phyloP scores from a whole-genome alignment of 2,113 vertebrate species.

The Oryzias javanicus region DNA sequence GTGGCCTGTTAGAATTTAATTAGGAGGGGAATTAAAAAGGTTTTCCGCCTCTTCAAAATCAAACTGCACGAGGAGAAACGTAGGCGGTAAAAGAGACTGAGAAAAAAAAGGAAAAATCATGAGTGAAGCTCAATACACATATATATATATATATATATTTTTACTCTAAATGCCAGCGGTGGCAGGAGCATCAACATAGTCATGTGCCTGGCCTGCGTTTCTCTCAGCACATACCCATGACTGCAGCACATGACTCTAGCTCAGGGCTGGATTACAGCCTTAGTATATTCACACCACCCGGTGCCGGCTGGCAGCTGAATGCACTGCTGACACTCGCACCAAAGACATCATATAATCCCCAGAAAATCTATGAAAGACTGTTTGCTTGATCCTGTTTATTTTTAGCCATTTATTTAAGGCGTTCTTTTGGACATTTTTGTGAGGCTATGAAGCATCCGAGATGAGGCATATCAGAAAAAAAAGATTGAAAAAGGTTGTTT shows the following conservation, averaged over 20 bases:
- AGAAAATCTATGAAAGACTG: neutral
- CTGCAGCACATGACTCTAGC: constrained; percentile 73
- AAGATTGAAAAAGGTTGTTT: neutral
- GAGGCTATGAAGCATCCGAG: neutral
- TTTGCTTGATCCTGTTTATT: neutral
- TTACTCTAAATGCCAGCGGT: constrained; percentile 40
- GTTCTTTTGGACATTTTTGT: neutral
- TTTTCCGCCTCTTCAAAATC: neutral
- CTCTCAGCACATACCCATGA: constrained; percentile 73
- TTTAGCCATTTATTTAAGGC: neutral
- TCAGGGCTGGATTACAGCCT: constrained; percentile 65
- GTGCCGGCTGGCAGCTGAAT: constrained; percentile 47
- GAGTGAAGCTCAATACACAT: neutral
- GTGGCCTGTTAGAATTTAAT: neutral
- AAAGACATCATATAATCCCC: constrained; percentile 3
- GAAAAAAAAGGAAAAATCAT: neutral
- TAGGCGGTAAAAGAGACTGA: neutral
- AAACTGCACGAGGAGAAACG: neutral
- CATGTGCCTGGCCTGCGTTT: constrained; percentile 64
- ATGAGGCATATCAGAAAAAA: neutral
- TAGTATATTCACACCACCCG: constrained; percentile 44
- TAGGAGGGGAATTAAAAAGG: neutral
- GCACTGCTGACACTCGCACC: neutral
- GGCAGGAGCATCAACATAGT: constrained; percentile 33
- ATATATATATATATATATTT: no score